A percentile compares a stretch with the other conserved stretches of the same genome.
Evolutionary conservation across 2,888 invertebrate species (phyloP).

Genomic region (Diachrysia chrysitis): DNA sequence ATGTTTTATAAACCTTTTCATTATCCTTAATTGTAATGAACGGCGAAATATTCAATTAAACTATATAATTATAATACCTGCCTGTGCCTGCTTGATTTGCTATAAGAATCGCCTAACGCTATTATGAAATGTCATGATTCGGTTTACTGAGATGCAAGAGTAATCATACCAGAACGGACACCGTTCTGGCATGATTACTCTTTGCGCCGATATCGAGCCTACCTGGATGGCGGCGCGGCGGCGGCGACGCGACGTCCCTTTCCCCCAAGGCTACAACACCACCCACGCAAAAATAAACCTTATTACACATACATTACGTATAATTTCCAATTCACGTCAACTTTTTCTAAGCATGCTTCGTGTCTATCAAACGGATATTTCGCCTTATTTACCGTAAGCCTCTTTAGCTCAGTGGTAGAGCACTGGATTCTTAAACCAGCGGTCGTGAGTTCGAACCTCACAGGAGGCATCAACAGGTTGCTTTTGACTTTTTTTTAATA

Average conservation of each 20-base stretch:
- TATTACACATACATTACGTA: slow-evolving; percentile 39
- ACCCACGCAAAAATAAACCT: slow-evolving; percentile 65
- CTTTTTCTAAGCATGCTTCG: slow-evolving; percentile 69
- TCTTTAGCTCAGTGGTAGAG: too few relatives aligned
- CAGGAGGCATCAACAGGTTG: too few relatives aligned
- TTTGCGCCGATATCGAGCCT: slow-evolving; percentile 74
- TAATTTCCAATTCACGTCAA: slow-evolving; percentile 20
- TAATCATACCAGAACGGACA: too few relatives aligned
- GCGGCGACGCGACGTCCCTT: slow-evolving; percentile 80
- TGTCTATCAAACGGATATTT: too few relatives aligned
- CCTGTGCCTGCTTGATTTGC: neutral
- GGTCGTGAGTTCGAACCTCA: too few relatives aligned
- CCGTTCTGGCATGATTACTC: slow-evolving; percentile 47
- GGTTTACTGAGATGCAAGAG: neutral
- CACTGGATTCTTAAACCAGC: too few relatives aligned
- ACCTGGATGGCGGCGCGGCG: slow-evolving; percentile 79
- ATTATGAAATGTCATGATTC: neutral
- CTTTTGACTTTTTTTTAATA: too few relatives aligned
- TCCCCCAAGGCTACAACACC: slow-evolving; percentile 80
- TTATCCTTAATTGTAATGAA: too few relatives aligned
- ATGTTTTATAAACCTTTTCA: too few relatives aligned
- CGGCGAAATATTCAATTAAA: too few relatives aligned
- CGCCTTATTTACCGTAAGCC: too few relatives aligned
- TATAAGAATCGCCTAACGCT: neutral
- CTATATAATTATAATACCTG: too few relatives aligned